Base-by-base conservation (phyloP, 2,113 vertebrate genomes). In the Apaloderma vittatum region DNA sequence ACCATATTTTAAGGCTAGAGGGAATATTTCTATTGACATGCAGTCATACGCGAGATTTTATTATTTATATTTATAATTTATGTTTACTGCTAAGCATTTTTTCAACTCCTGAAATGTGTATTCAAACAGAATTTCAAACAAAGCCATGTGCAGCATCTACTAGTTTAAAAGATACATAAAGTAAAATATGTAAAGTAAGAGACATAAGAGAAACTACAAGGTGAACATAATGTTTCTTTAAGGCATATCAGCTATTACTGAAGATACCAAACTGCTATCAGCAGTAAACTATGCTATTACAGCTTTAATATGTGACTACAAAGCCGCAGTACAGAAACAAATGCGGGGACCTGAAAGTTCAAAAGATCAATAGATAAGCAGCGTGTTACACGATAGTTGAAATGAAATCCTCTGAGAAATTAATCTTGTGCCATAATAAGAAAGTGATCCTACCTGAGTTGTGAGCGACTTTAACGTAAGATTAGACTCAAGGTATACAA, bases 341-440 rank as follows among this genome's bases (percentile, higher is more conserved):
- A 94, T 80, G 54, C 87, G 95, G 96, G 95, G 90, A 96, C 92
- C 84, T 81, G 58, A 96, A 97, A 97, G 94, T 96, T 97, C 83
- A 94, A 97, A 97, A 96, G 88, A 96, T 98, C 87, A 71, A 62
- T 81, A 97, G 95, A 72, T 84, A 92, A 95, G 87, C 86, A 97
- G 78, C 76, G 81, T 94, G 96, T 96, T 89, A 97, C 65, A 61
- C 52, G 92, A 97, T 73, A 97, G 71, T 71, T 89, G 97, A 97
- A 97, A 97, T 93, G n/a, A 95, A 88, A 98, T 92, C 89, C 73
- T 97, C 95, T 97, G 96, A 98, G 95, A 96, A 97, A 95, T 92
- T 27, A 91, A 96, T 92, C 95, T 30, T 30, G 85, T 94, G 72
- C 91, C 46, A 54, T 93, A 97, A 97, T 85, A 97, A 95, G 90